Evolutionary conservation across 2,797 vertebrate genomes (phyloP).

Genomic region (Coendou prehensilis): DNA sequence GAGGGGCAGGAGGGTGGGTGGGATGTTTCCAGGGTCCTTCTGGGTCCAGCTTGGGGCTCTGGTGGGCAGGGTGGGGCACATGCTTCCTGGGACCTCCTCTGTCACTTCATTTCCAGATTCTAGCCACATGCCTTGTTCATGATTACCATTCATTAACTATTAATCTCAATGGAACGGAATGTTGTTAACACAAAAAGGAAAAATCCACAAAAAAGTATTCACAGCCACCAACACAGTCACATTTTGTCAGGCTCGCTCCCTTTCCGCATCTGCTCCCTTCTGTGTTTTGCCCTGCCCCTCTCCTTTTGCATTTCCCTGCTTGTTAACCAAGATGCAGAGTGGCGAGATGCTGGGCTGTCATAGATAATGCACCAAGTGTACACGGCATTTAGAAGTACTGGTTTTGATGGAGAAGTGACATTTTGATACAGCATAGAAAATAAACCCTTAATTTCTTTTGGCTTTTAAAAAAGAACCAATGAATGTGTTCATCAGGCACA

Average conservation of each 20-base stretch:
- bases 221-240: background rate
- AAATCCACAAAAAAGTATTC: background rate
- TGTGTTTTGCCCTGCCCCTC: background rate
- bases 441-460: background rate
- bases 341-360: slow-evolving; percentile 30
- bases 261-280: background rate
- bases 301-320: background rate
- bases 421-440: slow-evolving; percentile 54
- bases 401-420: slow-evolving; percentile 56
- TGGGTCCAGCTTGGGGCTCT: background rate
- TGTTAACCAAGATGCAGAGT: slow-evolving; percentile 8
- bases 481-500: background rate
- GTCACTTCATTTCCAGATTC: slow-evolving; percentile 10
- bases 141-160: slow-evolving; percentile 47
- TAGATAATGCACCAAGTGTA: slow-evolving; percentile 1
- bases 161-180: slow-evolving; percentile 20
- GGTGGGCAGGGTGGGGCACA: background rate
- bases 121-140: background rate
- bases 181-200: slow-evolving; percentile 33
- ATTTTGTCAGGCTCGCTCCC: background rate
- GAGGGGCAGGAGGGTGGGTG: background rate
- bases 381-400: background rate
- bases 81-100: background rate
- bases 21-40: background rate
- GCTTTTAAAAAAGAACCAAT: background rate